These are phyloP conservation scores for Sphinx pinastri DNA, from an alignment of 2,888 invertebrate genomes.

Conservation along the genomic window DNA sequence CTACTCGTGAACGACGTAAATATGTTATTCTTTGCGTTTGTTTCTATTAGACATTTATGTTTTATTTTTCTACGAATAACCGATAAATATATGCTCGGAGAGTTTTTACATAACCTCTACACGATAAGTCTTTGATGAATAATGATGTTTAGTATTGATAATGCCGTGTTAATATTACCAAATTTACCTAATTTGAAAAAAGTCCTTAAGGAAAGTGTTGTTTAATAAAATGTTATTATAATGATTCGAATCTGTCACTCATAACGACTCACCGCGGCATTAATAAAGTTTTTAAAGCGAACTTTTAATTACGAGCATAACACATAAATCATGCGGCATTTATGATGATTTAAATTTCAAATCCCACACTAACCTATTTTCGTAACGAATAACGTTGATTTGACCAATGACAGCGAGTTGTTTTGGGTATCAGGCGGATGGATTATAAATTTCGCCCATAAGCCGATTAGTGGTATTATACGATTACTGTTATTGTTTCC, in stretches of 20 bases:
- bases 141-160: neutral
- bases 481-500: slow-evolving; percentile 35
- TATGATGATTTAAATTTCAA: slow-evolving; percentile 37
- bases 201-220: neutral
- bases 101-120: neutral
- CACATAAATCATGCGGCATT: slow-evolving; percentile 37
- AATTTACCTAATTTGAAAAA: neutral
- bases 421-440: slow-evolving; percentile 33
- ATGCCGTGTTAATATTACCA: neutral
- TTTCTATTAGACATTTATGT: slow-evolving; percentile 33
- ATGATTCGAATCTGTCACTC: neutral
- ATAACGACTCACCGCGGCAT: slow-evolving; percentile 12
- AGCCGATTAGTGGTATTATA: slow-evolving; percentile 36
- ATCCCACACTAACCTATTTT: slow-evolving; percentile 31
- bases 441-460: slow-evolving; percentile 37
- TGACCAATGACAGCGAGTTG: slow-evolving; percentile 33
- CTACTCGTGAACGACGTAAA: slow-evolving; percentile 36
- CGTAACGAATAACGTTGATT: slow-evolving; percentile 33
- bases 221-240: neutral
- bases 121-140: neutral
- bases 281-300: slow-evolving; percentile 23
- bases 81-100: neutral
- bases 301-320: slow-evolving; percentile 30
- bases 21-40: slow-evolving; percentile 36
- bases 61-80: slow-evolving; percentile 26